Percentiles rank a stretch among this genome's conserved stretches.
Conservation (phyloP, 2,888 invertebrate genomes). For the Gibbula magus region DNA sequence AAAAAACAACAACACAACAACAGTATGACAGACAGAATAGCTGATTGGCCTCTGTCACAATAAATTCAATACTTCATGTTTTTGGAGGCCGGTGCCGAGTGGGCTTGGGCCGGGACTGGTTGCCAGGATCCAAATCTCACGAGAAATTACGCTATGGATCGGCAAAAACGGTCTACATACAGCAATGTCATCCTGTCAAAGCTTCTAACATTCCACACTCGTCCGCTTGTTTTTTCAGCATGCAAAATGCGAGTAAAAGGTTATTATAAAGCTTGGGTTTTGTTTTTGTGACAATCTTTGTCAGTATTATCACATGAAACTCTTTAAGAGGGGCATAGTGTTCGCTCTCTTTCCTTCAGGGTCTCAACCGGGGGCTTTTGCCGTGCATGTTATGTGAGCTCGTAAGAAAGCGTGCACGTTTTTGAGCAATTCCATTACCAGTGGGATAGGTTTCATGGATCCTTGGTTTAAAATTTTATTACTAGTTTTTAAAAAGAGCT, state of each 20-base stretch:
- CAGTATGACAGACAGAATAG: constrained; percentile 9
- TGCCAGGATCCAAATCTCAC: constrained; percentile 14
- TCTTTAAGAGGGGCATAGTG: too few relatives aligned
- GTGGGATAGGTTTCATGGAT: too few relatives aligned
- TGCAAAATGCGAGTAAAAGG: neutral
- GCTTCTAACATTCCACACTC: neutral
- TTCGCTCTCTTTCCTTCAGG: too few relatives aligned
- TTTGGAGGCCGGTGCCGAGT: neutral
- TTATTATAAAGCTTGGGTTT: neutral
- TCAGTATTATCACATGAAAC: neutral
- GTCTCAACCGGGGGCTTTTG: too few relatives aligned
- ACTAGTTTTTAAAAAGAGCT: too few relatives aligned
- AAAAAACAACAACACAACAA: neutral
- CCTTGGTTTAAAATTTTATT: too few relatives aligned
- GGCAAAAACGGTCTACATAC: constrained; percentile 15
- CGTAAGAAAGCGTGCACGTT: too few relatives aligned
- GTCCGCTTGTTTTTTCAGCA: neutral
- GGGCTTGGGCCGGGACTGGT: neutral
- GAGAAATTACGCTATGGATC: constrained; percentile 23
- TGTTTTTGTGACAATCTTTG: constrained; percentile 2
- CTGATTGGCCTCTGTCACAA: constrained; percentile 21
- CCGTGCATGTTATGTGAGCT: too few relatives aligned
- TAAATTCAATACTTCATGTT: constrained; percentile 10
- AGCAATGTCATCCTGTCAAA: neutral
- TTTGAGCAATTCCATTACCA: too few relatives aligned